Evolutionary conservation across 2,113 vertebrate genomes (phyloP), one percentile per base, ranked within the genome.

Genomic region (Corythornis cristatus): DNA sequence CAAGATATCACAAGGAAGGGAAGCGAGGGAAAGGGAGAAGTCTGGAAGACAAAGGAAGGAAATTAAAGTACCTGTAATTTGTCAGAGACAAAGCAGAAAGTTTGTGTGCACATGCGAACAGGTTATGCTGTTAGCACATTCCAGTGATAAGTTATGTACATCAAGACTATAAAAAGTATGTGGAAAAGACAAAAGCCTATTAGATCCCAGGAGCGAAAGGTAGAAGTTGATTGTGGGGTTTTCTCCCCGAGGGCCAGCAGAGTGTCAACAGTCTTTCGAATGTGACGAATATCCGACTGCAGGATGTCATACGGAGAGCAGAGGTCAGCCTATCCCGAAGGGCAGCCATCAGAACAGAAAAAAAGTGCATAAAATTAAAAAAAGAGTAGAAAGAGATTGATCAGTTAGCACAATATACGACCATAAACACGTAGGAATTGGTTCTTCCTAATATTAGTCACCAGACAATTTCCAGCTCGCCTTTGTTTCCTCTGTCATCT

Each of bases 251-350:
- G 97, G 93, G 96, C 97, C 96, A 98, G 98, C 98, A 99, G 98
- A 90, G 98, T 96, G 93, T 97, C 97, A 96, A 99, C 98, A 82
- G 98, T 98, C 97, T 97, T 96, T 96, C 97, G 96, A 95, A 99
- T 97, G 66, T 98, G 98, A 97, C 96, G 98, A 96, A 99, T 98
- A 94, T 98, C 98, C 96, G 98, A 98, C 97, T 99, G 99, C 97
- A 98, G 98, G 98, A 99, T 98, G 98, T 99, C 99, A 96, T 98
- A 99, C 85, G 99, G 98, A 95, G 99, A 99, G 98, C 99, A 99
- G 95, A 99, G 98, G 95, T 98, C 98, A 79, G 98, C 98, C 99
- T 99, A 98, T 92, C 93, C 96, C 97, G 71, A 98, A 96, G 97
- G 97, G 96, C 97, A 98, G 97, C 96, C 97, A 77, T 96, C 93